A percentile compares a stretch with the other conserved stretches of the same genome.
Conservation (phyloP, 2,797 vertebrate genomes). For the Morelia viridis region DNA sequence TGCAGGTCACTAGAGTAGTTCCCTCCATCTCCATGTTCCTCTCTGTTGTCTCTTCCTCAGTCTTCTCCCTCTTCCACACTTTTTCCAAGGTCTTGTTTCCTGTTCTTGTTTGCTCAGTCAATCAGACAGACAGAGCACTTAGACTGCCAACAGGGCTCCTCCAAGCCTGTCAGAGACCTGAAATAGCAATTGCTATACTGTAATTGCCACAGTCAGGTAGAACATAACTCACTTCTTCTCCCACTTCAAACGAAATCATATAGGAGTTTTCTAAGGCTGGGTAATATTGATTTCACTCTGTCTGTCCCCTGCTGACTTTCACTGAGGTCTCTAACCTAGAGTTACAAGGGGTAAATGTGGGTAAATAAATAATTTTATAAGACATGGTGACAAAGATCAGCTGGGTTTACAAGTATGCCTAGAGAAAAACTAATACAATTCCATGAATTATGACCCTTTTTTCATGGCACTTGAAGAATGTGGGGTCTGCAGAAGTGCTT, state of each 20-base stretch:
- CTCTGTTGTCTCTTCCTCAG: too few species aligned
- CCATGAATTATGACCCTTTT: background rate
- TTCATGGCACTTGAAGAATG: background rate
- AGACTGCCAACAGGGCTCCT: too few species aligned
- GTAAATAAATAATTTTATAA: background rate
- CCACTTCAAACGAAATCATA: background rate
- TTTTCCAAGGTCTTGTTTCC: too few species aligned
- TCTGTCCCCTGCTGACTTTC: background rate
- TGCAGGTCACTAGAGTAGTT: too few species aligned
- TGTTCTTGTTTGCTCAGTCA: too few species aligned
- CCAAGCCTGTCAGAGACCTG: background rate
- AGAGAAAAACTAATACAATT: background rate
- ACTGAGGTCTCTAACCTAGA: background rate
- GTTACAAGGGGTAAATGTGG: background rate
- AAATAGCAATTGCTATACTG: background rate
- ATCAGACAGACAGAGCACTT: too few species aligned
- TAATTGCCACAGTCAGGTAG: background rate
- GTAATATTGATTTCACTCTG: background rate
- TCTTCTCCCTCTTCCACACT: too few species aligned
- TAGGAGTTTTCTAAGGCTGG: background rate
- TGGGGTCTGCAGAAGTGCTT: background rate
- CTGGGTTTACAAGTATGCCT: background rate
- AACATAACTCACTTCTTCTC: background rate
- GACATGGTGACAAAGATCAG: background rate
- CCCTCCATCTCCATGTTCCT: too few species aligned